Evolutionary conservation across 2,797 vertebrate genomes (phyloP), one percentile per base, ranked within the genome.

Genomic region (Tympanoctomys barrerae): DNA sequence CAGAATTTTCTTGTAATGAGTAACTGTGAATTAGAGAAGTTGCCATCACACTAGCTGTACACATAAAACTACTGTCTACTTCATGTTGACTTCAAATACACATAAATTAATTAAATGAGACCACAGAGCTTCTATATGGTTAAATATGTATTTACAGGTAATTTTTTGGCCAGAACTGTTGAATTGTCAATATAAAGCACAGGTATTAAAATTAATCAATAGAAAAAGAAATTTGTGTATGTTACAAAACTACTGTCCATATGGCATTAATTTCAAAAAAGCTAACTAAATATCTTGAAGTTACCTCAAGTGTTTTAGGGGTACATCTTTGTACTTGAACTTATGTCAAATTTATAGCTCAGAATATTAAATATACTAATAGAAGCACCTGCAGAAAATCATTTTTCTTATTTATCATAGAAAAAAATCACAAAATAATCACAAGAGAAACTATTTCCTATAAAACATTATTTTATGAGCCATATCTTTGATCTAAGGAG

Each of bases 301-400:
- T 66, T 77, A 36, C 89, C 96, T 96, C 52, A 42, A 78, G 90
- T 18, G 10, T 82, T 81, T 87, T 61, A 89, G 93, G 64, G 61
- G 54, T 49, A 13, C n/a, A 5, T 3, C 46, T 57, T 79, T 90
- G 87, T 89, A 71, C 64, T 87, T 94, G 94, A 84, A 91, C 70
- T 42, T 42, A 13, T 81, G 2, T 93, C 85, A 92, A 64, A 73
- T 92, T 21, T 59, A 61, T 22, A 21, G 62, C 79, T 96, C 52
- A 5, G 26, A 86, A 87, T 81, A 83, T 59, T 82, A 64, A 95
- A 85, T 75, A 70, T 81, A n/a, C 13, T 64, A 71, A 85, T n/a
- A 78, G 71, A 87, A 52, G 12, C 66, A 92, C 42, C 73, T 95
- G 75, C 94, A 94, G 80, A 91, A 93, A 94, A 81, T 89, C 39